Evolutionary conservation across 2,113 vertebrate species (phyloP).

Genomic region (Capra hircus): DNA sequence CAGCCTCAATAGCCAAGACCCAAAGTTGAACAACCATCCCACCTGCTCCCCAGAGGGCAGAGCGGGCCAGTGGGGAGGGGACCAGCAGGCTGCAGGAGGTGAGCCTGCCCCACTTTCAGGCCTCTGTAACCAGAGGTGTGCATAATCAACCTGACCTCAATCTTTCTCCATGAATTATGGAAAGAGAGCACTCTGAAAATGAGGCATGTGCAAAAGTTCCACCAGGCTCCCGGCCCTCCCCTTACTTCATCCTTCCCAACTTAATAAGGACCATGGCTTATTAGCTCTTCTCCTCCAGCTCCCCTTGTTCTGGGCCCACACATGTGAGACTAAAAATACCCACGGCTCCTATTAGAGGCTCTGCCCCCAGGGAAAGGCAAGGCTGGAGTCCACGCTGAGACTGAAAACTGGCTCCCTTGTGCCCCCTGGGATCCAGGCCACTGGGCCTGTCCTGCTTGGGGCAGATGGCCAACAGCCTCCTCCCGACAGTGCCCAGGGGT

Average conservation of each 20-base stretch:
- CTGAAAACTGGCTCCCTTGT: neutral
- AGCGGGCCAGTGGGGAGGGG: neutral
- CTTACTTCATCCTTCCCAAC: conserved; percentile 33
- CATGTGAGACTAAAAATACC: conserved; percentile 73
- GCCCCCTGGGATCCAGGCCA: neutral
- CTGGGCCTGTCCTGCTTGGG: neutral
- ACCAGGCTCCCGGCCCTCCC: neutral
- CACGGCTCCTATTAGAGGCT: conserved; percentile 22
- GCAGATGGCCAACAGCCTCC: neutral
- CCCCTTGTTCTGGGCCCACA: conserved; percentile 48
- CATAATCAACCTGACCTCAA: conserved; percentile 62
- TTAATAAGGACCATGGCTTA: conserved; percentile 50
- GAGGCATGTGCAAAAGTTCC: conserved; percentile 26
- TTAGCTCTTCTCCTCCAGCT: conserved; percentile 49
- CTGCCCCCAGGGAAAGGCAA: conserved; percentile 37
- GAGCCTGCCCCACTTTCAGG: neutral
- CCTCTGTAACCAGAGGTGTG: neutral
- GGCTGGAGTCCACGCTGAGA: neutral
- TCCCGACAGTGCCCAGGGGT: neutral
- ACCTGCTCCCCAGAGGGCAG: neutral
- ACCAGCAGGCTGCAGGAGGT: fast-evolving
- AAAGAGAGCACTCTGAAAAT: conserved; percentile 29
- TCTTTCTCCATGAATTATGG: conserved; percentile 69
- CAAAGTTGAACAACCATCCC: neutral
- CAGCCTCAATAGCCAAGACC: neutral